These are phyloP conservation scores for Dyspetes luteomarginatus DNA, from an alignment of 2,888 invertebrate species.

Conservation along the genomic window DNA sequence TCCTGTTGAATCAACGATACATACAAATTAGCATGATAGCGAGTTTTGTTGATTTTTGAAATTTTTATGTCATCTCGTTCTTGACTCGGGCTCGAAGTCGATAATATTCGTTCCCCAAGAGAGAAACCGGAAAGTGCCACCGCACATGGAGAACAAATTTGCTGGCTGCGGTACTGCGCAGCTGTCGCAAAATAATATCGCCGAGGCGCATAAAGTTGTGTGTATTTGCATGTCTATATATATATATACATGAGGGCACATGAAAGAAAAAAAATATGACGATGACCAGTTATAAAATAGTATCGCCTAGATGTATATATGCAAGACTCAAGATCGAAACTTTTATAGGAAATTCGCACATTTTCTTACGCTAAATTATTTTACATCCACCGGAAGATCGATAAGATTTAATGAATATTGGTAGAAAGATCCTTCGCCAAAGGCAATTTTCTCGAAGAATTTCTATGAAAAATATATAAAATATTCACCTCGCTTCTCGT, in stretches of 20 bases:
- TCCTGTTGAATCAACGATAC: slow-evolving; percentile 36
- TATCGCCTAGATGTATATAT: background rate
- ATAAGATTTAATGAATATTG: slow-evolving; percentile 50
- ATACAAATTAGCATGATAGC: slow-evolving; percentile 52
- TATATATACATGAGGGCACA: background rate
- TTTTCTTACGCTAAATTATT: slow-evolving; percentile 20
- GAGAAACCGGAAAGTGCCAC: slow-evolving; percentile 47
- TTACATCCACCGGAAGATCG: slow-evolving; percentile 37
- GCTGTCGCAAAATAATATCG: slow-evolving; percentile 51
- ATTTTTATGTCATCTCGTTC: slow-evolving; percentile 1
- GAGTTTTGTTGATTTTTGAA: background rate
- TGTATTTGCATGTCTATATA: background rate
- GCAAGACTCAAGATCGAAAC: too few relatives aligned
- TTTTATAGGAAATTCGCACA: background rate
- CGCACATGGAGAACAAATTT: background rate
- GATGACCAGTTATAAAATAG: slow-evolving; percentile 22
- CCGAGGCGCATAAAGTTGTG: slow-evolving; percentile 15
- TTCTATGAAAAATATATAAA: slow-evolving; percentile 14
- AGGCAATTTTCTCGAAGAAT: slow-evolving; percentile 7
- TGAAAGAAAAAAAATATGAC: slow-evolving; percentile 1
- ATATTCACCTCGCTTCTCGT: background rate
- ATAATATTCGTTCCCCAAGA: slow-evolving; percentile 36
- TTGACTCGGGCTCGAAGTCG: slow-evolving; percentile 1
- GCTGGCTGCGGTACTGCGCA: slow-evolving; percentile 7
- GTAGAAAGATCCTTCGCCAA: slow-evolving; percentile 16